Evolutionary conservation across 1,140 invertebrate genomes (phyloP).

Genomic region (Saccostrea glomerata): DNA sequence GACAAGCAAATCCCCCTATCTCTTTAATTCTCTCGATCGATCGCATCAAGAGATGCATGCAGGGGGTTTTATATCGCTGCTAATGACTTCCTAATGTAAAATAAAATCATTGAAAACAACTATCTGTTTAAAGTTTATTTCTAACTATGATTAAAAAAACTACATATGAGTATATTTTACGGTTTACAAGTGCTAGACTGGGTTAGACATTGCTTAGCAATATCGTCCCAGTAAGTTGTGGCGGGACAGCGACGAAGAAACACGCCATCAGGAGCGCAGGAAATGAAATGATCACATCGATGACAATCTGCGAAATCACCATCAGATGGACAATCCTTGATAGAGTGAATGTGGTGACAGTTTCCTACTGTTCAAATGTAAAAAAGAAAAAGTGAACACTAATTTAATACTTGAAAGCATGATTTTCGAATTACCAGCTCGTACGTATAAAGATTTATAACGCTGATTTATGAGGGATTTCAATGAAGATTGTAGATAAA

Average conservation of each 20-base stretch:
- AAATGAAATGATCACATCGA: slow-evolving; percentile 41
- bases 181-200: slow-evolving; percentile 41
- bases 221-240: slow-evolving; percentile 38
- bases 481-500: too few species aligned
- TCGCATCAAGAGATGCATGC: too few species aligned
- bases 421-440: too few species aligned
- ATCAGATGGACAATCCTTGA: slow-evolving; percentile 20
- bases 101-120: not conserved
- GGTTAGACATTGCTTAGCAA: slow-evolving; percentile 27
- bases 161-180: not conserved
- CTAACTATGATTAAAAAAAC: not conserved
- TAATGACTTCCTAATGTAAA: not conserved
- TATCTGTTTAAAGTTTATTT: slow-evolving; percentile 1
- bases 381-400: too few species aligned
- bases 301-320: slow-evolving; percentile 37
- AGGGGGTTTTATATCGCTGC: too few species aligned
- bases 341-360: not conserved
- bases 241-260: slow-evolving; percentile 38
- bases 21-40: too few species aligned
- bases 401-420: too few species aligned
- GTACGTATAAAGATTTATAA: too few species aligned
- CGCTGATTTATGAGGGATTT: too few species aligned
- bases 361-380: not conserved
- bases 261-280: slow-evolving; percentile 45
- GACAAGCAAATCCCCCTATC: too few species aligned